Evolutionary conservation across 2,888 invertebrate species (phyloP).

Genomic region (Drosophila colorata): DNA sequence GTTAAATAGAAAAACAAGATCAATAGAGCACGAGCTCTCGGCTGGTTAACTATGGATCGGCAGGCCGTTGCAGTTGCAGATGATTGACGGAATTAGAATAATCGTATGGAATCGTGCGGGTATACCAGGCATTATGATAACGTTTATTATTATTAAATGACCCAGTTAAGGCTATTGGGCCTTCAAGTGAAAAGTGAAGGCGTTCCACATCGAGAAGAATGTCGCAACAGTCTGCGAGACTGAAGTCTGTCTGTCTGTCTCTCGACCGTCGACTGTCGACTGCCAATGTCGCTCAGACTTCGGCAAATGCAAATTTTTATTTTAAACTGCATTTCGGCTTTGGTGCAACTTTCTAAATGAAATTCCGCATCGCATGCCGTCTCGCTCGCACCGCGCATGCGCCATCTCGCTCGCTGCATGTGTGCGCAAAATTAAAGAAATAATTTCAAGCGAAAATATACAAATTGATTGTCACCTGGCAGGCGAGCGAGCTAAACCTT

Average conservation of each 20-base stretch:
- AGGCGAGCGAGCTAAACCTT: slow-evolving; percentile 55
- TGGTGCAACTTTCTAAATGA: slow-evolving; percentile 78
- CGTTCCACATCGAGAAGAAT: slow-evolving; percentile 66
- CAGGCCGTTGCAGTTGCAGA: slow-evolving; percentile 67
- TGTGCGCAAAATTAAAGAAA: slow-evolving; percentile 81
- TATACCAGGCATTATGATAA: slow-evolving; percentile 7
- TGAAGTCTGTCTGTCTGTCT: too few relatives aligned
- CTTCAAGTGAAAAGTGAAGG: slow-evolving; percentile 76
- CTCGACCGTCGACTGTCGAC: slow-evolving; percentile 25
- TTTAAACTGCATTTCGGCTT: slow-evolving; percentile 24
- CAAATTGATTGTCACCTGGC: slow-evolving; percentile 82
- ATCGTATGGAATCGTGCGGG: slow-evolving; percentile 70
- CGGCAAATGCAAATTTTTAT: slow-evolving; percentile 75
- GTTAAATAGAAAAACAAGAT: slow-evolving; percentile 57
- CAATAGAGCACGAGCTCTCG: slow-evolving; percentile 62
- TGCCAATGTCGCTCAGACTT: slow-evolving; percentile 68
- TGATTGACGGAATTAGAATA: slow-evolving; percentile 83
- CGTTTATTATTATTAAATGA: slow-evolving; percentile 79
- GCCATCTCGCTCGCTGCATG: slow-evolving; percentile 41
- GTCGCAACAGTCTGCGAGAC: slow-evolving; percentile 59
- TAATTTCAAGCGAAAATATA: slow-evolving; percentile 82
- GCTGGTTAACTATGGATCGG: slow-evolving; percentile 11
- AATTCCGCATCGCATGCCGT: slow-evolving; percentile 58
- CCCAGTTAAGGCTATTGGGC: slow-evolving; percentile 67
- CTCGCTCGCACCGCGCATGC: slow-evolving; percentile 20